Evolutionary conservation across 2,797 vertebrate species (phyloP).

Genomic region (Bradypus variegatus): DNA sequence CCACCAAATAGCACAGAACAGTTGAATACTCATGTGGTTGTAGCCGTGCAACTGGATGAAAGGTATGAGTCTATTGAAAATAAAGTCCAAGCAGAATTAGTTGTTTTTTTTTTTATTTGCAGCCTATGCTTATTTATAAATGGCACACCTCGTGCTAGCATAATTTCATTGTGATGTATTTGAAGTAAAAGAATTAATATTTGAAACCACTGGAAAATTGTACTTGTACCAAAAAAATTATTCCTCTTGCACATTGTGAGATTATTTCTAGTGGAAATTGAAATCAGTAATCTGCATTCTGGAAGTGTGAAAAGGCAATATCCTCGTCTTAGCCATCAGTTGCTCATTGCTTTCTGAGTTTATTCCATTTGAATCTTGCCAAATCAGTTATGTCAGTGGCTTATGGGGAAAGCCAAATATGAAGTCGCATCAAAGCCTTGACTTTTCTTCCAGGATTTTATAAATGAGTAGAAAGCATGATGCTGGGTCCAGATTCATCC

Average conservation of each 20-base stretch:
- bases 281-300: background rate
- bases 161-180: no score
- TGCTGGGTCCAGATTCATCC: constrained; percentile 40
- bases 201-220: constrained; percentile 11
- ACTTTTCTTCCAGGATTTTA: no score
- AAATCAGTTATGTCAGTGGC: background rate
- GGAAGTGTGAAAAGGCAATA: background rate
- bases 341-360: background rate
- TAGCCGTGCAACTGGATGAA: background rate
- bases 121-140: background rate
- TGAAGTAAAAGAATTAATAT: constrained; percentile 7
- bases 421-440: constrained; percentile 11
- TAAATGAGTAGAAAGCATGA: background rate
- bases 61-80: background rate
- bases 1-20: no score
- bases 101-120: background rate
- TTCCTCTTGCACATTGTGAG: background rate
- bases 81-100: background rate
- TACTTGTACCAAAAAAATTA: background rate
- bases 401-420: constrained; percentile 8
- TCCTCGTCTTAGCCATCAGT: background rate
- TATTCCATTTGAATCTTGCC: constrained; percentile 5
- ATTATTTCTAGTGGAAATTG: constrained; percentile 22
- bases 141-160: background rate
- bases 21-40: background rate